Base-by-base conservation (phyloP, 2,113 vertebrate genomes). In the Delphinus delphis region DNA sequence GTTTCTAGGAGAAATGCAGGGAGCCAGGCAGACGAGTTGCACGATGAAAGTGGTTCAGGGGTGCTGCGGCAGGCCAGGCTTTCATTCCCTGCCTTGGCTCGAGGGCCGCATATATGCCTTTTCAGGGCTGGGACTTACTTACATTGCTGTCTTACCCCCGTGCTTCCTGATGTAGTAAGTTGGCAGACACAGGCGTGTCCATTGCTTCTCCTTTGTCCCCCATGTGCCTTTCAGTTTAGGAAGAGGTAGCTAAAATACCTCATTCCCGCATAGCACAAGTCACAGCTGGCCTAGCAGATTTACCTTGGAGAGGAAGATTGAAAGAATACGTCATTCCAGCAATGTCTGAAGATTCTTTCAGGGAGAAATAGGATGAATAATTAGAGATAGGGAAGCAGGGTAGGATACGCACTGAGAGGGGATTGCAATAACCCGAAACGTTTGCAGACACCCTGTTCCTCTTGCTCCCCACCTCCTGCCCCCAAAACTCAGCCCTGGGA, bases 141-240 rank as follows among this genome's bases (percentile, higher is more conserved):
- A 21, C 1, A 2, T 23, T 13, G 2, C 14, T 5, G 55, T 28
- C 77, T n/a, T 4, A n/a, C 44, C 63, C 31, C 31, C 4, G 0
- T 26, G 28, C 87, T 79, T 84, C 62, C 17, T 8, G 20, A n/a
- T 11, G 1, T 6, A 14, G 33, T 20, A 55, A 4, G 33, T 41
- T 4, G 8, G 58, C 21, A 15, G 8, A 33, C 67, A 31, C 13
- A 9, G 41, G 10, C 21, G 0, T n/a, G 70, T 18, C 36, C 36
- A 0, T 7, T 9, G n/a, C 84, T 36, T 21, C 71, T 6, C 17
- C 8, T 58, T 8, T 25, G 9, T 41, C 60, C 74, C 17, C 17
- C 33, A 28, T 5, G 3, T 14, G 58, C 38, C 14, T n/a, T 74
- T 36, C 73, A 38, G 62, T 63, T 81, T 41, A 83, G 53, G 58